These are phyloP conservation scores for Dermatophagoides farinae DNA, from an alignment of 1,140 invertebrate species.

Conservation along the genomic window DNA sequence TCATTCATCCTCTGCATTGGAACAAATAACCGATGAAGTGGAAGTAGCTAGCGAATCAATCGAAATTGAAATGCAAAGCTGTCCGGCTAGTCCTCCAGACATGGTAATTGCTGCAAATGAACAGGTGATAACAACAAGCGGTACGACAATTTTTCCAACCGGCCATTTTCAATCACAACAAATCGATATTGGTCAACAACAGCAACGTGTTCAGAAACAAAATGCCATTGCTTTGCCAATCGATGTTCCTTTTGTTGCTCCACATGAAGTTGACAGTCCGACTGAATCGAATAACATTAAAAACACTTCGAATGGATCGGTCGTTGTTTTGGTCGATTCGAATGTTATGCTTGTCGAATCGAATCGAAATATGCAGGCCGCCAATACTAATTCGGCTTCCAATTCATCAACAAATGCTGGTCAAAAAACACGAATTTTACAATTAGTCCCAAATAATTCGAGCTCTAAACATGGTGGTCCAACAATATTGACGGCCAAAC, in stretches of 20 bases:
- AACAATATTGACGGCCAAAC: neutral
- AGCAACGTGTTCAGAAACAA: slow-evolving; percentile 5
- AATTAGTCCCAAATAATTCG: neutral
- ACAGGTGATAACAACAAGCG: neutral
- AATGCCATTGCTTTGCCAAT: slow-evolving; percentile 17
- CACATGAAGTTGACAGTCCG: neutral
- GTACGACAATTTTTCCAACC: neutral
- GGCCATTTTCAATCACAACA: neutral
- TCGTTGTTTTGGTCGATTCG: neutral
- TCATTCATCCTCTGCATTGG: neutral
- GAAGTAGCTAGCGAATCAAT: slow-evolving; percentile 15
- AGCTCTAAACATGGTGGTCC: neutral
- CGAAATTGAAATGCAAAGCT: slow-evolving; percentile 15
- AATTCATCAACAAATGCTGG: neutral
- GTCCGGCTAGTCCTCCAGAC: slow-evolving; percentile 11
- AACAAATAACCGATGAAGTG: slow-evolving; percentile 2
- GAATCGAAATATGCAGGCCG: neutral
- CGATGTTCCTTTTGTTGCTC: slow-evolving; percentile 15
- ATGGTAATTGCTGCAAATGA: neutral
- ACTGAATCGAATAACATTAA: neutral
- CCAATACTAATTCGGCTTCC: neutral
- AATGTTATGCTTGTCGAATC: neutral
- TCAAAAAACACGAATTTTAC: neutral
- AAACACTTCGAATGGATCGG: neutral
- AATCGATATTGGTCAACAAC: neutral